Percentiles rank a stretch among this genome's conserved stretches.
These are phyloP conservation scores for Trichogramma pretiosum DNA, from an alignment of 1,140 invertebrate species.

Conservation along the genomic window DNA sequence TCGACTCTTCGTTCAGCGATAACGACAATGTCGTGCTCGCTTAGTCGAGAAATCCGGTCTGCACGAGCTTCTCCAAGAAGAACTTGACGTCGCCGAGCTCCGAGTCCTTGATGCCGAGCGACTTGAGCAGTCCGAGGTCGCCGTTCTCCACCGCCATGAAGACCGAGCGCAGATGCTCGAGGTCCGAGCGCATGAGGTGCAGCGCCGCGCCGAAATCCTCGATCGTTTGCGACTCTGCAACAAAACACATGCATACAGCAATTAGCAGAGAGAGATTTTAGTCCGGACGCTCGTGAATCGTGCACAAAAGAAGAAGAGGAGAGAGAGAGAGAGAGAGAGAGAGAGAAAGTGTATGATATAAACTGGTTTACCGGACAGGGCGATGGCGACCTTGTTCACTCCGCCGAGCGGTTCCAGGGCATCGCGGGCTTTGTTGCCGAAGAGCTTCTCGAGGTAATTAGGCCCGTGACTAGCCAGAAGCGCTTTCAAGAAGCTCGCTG, in stretches of 20 bases:
- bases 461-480: slow-evolving; percentile 87
- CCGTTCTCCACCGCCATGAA: slow-evolving; percentile 96
- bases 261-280: too few species aligned
- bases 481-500: slow-evolving; percentile 86
- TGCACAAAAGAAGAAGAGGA: neutral
- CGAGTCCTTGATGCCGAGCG: slow-evolving; percentile 88
- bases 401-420: slow-evolving; percentile 82
- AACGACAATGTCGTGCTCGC: neutral
- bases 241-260: slow-evolving; percentile 9
- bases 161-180: slow-evolving; percentile 85
- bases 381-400: slow-evolving; percentile 88
- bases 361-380: slow-evolving; percentile 71
- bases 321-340: neutral
- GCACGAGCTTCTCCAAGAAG: slow-evolving; percentile 92
- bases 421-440: slow-evolving; percentile 86
- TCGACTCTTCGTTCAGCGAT: too few species aligned
- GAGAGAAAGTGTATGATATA: neutral
- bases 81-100: slow-evolving; percentile 95
- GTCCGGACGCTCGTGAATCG: neutral
- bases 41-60: slow-evolving; percentile 93
- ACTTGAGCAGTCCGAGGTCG: slow-evolving; percentile 86
- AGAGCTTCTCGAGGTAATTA: slow-evolving; percentile 92
- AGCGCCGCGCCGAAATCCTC: slow-evolving; percentile 84
- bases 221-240: slow-evolving; percentile 87
- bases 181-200: slow-evolving; percentile 75